Evolutionary conservation across 37 sponge, comb jelly and placozoan genomes (phyloP).

Genomic region (Cliona cf. orientalis): DNA sequence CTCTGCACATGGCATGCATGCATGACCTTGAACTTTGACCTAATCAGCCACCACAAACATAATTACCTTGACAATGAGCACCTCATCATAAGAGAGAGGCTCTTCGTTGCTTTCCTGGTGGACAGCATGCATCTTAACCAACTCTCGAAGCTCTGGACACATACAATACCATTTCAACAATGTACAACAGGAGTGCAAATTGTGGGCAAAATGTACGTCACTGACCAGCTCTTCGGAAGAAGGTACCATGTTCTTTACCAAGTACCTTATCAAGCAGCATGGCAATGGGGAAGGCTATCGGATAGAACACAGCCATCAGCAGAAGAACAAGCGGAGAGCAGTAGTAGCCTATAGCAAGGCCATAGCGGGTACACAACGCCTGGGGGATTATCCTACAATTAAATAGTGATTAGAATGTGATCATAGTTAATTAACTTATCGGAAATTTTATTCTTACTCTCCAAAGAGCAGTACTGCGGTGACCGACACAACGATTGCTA

Average conservation of each 20-base stretch:
- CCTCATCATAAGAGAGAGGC: slow-evolving; percentile 80
- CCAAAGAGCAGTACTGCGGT: slow-evolving; percentile 90
- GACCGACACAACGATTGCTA: slow-evolving; percentile 84
- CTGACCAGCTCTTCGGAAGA: slow-evolving; percentile 88
- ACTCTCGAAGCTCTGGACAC: slow-evolving; percentile 67
- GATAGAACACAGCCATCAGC: slow-evolving; percentile 71
- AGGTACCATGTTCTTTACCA: slow-evolving; percentile 72
- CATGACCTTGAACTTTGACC: too few species aligned
- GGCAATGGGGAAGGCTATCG: slow-evolving; percentile 80
- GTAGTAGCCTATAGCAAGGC: slow-evolving; percentile 91
- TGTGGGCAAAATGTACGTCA: too few species aligned
- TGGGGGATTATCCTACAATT: slow-evolving; percentile 80
- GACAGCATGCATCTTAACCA: slow-evolving; percentile 75
- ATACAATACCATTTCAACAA: too few species aligned
- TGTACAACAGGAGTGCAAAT: too few species aligned
- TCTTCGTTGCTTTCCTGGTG: slow-evolving; percentile 60
- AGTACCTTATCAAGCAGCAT: slow-evolving; percentile 73
- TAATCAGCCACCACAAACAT: too few species aligned
- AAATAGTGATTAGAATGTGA: too few species aligned
- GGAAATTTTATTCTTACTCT: slow-evolving; percentile 84
- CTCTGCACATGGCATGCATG: too few species aligned
- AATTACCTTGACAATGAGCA: slow-evolving; percentile 79
- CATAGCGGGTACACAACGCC: slow-evolving; percentile 85
- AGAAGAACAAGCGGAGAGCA: slow-evolving; percentile 79
- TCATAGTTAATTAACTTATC: too few species aligned